Evolutionary conservation across 2,888 invertebrate species (phyloP).

Genomic region (Sceliomorpha sp.): DNA sequence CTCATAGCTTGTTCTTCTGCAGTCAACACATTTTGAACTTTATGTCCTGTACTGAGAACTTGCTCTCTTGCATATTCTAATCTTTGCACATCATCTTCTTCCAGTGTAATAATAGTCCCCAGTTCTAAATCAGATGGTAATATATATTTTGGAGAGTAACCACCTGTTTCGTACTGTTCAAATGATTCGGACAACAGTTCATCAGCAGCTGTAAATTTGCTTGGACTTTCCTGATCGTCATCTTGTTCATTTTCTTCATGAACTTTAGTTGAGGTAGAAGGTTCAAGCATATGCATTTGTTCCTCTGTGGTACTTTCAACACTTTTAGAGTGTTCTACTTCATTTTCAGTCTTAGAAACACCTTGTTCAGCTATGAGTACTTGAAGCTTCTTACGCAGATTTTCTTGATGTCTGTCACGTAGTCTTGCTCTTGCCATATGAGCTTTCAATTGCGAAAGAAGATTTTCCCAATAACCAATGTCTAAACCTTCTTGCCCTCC

Average conservation of each 20-base stretch:
- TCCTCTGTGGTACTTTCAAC: too few species aligned
- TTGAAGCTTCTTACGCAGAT: conserved; percentile 90
- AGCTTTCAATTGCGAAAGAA: conserved; percentile 96
- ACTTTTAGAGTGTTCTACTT: background rate
- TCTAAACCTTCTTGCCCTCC: conserved; percentile 93
- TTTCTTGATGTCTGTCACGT: conserved; percentile 94
- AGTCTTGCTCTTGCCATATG: conserved; percentile 96
- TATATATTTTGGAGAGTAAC: conserved; percentile 91
- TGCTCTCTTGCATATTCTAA: conserved; percentile 87
- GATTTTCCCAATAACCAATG: conserved; percentile 98
- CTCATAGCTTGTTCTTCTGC: conserved; percentile 85
- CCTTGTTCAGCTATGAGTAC: conserved; percentile 93
- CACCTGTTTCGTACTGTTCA: conserved; percentile 88
- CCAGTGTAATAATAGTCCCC: conserved; percentile 88
- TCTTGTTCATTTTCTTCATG: conserved; percentile 10
- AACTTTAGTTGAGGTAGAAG: background rate
- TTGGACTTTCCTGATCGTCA: background rate
- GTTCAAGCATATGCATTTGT: background rate
- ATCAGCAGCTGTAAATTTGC: conserved; percentile 78
- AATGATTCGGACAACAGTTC: conserved; percentile 83
- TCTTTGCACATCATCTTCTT: conserved; percentile 88
- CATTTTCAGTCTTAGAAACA: conserved; percentile 78
- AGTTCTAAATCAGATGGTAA: conserved; percentile 85
- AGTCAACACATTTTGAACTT: conserved; percentile 82
- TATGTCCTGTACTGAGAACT: conserved; percentile 84